phyloP scores from a whole-genome alignment of 2,113 vertebrate species.

The Tachysurus fulvidraco region DNA sequence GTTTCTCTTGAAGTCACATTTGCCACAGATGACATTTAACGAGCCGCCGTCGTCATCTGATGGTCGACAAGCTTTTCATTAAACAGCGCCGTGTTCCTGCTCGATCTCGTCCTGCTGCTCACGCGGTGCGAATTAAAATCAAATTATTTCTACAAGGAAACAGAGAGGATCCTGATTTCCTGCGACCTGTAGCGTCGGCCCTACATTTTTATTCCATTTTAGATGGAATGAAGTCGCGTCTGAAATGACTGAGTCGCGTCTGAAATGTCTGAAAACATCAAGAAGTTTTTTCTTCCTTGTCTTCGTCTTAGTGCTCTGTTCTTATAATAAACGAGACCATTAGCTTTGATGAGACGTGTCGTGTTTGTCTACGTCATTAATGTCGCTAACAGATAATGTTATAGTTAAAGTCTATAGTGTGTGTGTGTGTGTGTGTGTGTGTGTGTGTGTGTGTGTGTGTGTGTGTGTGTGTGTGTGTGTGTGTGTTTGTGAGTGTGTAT shows the following conservation, averaged over 20 bases:
- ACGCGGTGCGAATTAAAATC: conserved; percentile 32
- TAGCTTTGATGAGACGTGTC: not conserved
- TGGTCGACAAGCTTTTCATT: conserved; percentile 66
- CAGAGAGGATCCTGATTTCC: not conserved
- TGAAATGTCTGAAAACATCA: not conserved
- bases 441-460: too few species aligned
- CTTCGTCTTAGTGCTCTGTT: not conserved
- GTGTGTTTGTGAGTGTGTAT: too few species aligned
- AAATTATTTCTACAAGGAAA: conserved; percentile 41
- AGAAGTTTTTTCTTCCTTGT: not conserved
- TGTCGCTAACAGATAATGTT: not conserved
- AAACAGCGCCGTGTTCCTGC: conserved; percentile 50
- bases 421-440: too few species aligned
- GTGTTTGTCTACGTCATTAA: not conserved
- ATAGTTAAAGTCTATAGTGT: not conserved
- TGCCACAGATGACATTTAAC: conserved; percentile 68
- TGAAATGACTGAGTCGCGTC: not conserved
- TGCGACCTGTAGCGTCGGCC: not conserved
- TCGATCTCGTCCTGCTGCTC: conserved; percentile 7
- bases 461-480: too few species aligned
- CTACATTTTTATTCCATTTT: not conserved
- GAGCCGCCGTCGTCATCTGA: conserved; percentile 55
- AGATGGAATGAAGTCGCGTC: not conserved
- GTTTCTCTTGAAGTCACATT: conserved; percentile 63
- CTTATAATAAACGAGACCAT: not conserved